Base-by-base conservation (phyloP, 1,140 invertebrate species). In the Proales similis region DNA sequence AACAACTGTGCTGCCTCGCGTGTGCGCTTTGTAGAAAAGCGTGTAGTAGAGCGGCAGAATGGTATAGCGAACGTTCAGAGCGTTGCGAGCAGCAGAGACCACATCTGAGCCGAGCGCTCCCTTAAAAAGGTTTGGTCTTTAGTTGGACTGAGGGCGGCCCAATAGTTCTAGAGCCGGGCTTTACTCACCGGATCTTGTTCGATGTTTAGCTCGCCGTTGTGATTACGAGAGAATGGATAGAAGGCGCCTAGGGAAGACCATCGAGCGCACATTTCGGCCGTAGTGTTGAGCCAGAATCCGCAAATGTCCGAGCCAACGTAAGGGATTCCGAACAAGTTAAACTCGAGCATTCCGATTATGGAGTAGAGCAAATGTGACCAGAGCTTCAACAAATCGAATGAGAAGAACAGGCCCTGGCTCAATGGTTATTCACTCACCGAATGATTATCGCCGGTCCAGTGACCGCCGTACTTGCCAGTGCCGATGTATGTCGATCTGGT, bases 291-390 rank as follows among this genome's bases (percentile, higher is more conserved):
- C 67, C 80, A 80, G 73, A 90, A 93, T 0, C 88, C 89, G 76
- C 89, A 93, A 66, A 93, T 90, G 72, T 92, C 88, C 3, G 87
- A 84, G 1, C 88, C 89, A 72, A 88, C 83, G 79, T 62, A 62
- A 46, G 43, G 24, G 33, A 88, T 71, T 11, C 77, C 78, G 67
- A 78, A 80, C 53, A 79, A 57, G 9, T 74, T 68, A 51, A 73
- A 65, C 63, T 38, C 48, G 6, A 63, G n/a, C 63, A 65, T 66
- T 70, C 72, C 68, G 30, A 57, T 57, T 7, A 77, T 74, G 12
- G 74, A 73, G 45, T 68, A 66, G 42, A 70, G 67, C 60, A 77
- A 46, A 65, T 77, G 72, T 51, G n/a, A n/a, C 68, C 24, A 51
- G 66, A 77, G 0, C 64, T 68, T 6, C n/a, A n/a, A n/a, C n/a